Percentiles rank a stretch among this genome's conserved stretches.
Evolutionary conservation across 2,113 vertebrate species (phyloP).

Genomic region (Scomber japonicus): DNA sequence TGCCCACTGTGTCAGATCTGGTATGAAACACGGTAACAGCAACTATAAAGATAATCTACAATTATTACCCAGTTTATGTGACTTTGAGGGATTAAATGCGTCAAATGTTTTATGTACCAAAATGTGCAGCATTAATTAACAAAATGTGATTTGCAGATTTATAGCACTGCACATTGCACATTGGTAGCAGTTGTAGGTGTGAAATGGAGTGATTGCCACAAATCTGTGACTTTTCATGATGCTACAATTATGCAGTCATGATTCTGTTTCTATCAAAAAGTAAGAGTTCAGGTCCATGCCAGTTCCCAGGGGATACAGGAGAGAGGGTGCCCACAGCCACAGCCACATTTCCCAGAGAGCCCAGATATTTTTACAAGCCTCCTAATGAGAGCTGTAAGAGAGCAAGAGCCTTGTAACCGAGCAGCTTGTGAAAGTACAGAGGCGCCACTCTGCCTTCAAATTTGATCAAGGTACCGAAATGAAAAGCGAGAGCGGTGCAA

Average conservation of each 20-base stretch:
- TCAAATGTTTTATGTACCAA: neutral
- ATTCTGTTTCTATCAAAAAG: slow-evolving; percentile 14
- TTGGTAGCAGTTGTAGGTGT: neutral
- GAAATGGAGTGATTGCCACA: neutral
- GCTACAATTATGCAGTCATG: slow-evolving; percentile 13
- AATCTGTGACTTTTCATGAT: neutral
- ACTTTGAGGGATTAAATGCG: neutral
- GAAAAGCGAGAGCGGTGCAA: slow-evolving; percentile 14
- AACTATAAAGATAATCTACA: slow-evolving; percentile 13
- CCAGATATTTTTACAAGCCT: slow-evolving; percentile 75
- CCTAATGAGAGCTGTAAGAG: slow-evolving; percentile 71
- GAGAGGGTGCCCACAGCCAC: slow-evolving; percentile 31
- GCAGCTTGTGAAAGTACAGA: slow-evolving; percentile 50
- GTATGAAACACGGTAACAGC: slow-evolving; percentile 10
- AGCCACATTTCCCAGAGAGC: slow-evolving; percentile 56
- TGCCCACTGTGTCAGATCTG: slow-evolving; percentile 33
- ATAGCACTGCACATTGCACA: no score
- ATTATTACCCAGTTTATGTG: slow-evolving; percentile 24
- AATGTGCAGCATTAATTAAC: neutral
- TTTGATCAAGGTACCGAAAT: slow-evolving; percentile 55
- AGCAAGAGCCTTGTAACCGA: slow-evolving; percentile 35
- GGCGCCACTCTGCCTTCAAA: slow-evolving; percentile 58
- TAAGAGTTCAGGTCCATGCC: slow-evolving; percentile 20
- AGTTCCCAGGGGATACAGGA: slow-evolving; percentile 28
- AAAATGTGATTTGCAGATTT: neutral